Evolutionary conservation across 2,113 vertebrate genomes (phyloP).

Genomic region (Leucosticte australis): DNA sequence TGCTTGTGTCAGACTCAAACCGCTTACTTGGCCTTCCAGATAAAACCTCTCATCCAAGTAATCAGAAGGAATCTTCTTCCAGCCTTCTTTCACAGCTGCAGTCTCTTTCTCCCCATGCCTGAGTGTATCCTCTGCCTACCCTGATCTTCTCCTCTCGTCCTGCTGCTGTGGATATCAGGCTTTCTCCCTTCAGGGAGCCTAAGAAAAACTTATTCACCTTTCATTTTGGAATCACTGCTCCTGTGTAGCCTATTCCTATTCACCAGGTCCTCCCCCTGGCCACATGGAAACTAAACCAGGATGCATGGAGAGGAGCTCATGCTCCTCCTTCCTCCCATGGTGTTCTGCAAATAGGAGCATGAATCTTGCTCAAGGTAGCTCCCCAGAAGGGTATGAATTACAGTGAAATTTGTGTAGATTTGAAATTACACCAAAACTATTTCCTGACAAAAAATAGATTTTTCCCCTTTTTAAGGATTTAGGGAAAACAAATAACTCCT

Average conservation of each 20-base stretch:
- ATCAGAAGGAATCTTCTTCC: background rate
- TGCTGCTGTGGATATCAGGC: background rate
- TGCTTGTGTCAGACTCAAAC: background rate
- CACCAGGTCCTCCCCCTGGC: accelerated
- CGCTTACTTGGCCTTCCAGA: background rate
- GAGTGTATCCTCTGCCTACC: too few relatives aligned
- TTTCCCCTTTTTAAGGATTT: background rate
- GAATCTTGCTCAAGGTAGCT: background rate
- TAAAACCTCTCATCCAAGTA: background rate
- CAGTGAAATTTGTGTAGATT: background rate
- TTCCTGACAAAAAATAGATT: background rate
- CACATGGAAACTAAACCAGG: background rate
- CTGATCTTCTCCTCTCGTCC: background rate
- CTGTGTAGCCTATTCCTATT: background rate
- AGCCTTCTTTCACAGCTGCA: background rate
- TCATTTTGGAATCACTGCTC: background rate
- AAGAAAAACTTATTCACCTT: background rate
- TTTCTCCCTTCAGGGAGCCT: background rate
- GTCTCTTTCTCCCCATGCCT: background rate
- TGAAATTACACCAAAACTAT: background rate
- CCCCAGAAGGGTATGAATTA: background rate
- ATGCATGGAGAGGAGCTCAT: background rate
- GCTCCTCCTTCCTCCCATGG: background rate
- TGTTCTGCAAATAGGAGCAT: background rate
- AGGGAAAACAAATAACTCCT: background rate